Conservation (phyloP, 1,140 invertebrate genomes). For the Globodera rostochiensis region DNA sequence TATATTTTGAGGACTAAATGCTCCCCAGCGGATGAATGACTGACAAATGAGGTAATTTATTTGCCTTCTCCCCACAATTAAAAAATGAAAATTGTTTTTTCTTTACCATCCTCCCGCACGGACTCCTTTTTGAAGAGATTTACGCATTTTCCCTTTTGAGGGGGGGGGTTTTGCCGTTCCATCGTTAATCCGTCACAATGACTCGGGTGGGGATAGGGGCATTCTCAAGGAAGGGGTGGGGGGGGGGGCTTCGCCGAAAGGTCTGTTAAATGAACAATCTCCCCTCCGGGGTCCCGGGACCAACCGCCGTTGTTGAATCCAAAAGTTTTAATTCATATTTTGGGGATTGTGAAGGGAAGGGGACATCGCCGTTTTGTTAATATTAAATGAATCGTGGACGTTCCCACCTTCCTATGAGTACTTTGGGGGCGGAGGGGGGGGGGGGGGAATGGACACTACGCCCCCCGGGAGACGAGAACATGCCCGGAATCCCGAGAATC, state of each 20-base stretch:
- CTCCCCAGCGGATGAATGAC: no score
- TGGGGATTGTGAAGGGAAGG: neutral
- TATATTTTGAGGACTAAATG: no score
- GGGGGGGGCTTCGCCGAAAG: neutral
- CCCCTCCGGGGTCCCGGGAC: no score
- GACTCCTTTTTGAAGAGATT: neutral
- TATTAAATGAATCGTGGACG: neutral
- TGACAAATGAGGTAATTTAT: no score
- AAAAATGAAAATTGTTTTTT: neutral
- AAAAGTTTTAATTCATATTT: neutral
- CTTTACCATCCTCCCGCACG: neutral
- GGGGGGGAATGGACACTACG: neutral
- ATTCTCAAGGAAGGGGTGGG: neutral
- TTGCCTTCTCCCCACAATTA: no score
- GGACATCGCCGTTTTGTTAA: neutral
- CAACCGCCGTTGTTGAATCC: neutral
- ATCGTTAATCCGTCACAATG: neutral
- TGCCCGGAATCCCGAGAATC: neutral
- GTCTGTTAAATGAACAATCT: neutral
- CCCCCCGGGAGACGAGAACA: no score
- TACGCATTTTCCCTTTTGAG: neutral
- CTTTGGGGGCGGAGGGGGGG: no score
- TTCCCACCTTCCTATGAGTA: no score
- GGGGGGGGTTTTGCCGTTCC: no score
- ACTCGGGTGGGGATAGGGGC: neutral